phyloP scores from a whole-genome alignment of 1,140 invertebrate genomes.

The Drosophila bipectinata region DNA sequence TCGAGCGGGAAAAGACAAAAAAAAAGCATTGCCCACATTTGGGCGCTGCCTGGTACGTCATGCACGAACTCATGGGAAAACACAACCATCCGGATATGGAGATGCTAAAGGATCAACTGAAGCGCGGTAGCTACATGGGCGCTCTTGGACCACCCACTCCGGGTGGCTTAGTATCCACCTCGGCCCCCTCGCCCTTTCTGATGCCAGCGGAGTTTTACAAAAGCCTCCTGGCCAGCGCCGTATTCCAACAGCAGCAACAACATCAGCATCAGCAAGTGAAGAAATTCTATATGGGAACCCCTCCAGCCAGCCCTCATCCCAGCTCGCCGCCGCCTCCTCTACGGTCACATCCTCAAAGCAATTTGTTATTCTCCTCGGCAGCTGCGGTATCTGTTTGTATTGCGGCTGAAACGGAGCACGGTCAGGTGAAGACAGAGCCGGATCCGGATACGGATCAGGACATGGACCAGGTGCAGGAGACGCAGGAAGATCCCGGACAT shows the following conservation, averaged over 20 bases:
- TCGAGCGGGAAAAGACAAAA: conserved; percentile 29
- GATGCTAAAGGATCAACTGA: conserved; percentile 68
- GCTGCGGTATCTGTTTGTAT: conserved; percentile 53
- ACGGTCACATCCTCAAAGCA: conserved; percentile 62
- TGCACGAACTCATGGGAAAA: conserved; percentile 55
- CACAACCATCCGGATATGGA: conserved; percentile 52
- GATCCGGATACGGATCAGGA: conserved; percentile 8
- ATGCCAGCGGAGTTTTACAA: conserved; percentile 91
- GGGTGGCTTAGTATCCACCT: not conserved
- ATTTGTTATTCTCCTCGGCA: conserved; percentile 74
- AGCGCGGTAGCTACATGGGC: conserved; percentile 54
- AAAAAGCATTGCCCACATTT: conserved; percentile 67
- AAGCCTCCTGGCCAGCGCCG: conserved; percentile 89
- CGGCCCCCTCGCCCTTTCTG: conserved; percentile 85
- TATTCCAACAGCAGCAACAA: conserved; percentile 84
- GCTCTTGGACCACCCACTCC: conserved; percentile 40
- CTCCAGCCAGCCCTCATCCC: conserved; percentile 34
- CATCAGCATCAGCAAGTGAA: conserved; percentile 55
- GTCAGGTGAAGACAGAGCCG: conserved; percentile 43
- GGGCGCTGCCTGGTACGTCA: conserved; percentile 36
- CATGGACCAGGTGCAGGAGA: conserved; percentile 22
- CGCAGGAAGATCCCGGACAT: conserved; percentile 1
- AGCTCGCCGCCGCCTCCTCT: conserved; percentile 21
- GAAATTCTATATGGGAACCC: conserved; percentile 43
- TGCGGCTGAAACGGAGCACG: conserved; percentile 49